These are phyloP conservation scores for Onychorhynchus coronatus DNA, from an alignment of 2,113 vertebrate genomes.

Conservation along the genomic window DNA sequence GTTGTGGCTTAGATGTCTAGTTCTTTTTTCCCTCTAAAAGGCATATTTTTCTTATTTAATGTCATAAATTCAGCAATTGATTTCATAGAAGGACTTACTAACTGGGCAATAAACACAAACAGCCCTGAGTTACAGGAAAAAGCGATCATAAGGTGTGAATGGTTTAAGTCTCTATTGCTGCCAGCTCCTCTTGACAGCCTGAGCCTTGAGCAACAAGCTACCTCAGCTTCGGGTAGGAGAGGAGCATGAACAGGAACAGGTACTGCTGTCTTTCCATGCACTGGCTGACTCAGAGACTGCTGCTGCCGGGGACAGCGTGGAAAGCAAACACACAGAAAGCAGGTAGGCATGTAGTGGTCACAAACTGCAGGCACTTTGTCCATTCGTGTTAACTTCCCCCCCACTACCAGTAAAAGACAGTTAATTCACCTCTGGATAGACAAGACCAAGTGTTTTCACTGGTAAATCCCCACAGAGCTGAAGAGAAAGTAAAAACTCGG, in stretches of 20 bases:
- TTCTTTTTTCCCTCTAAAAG: not conserved
- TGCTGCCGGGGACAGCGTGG: not conserved
- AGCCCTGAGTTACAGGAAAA: not conserved
- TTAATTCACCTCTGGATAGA: not conserved
- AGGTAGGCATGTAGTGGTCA: not conserved
- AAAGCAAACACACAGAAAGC: not conserved
- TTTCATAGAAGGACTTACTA: not conserved
- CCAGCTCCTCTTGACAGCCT: not conserved
- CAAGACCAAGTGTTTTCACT: not conserved
- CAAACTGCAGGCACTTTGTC: not conserved
- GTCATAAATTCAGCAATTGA: not conserved
- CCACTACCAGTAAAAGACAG: not conserved
- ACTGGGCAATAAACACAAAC: not conserved
- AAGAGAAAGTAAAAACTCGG: not conserved
- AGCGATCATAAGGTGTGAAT: not conserved
- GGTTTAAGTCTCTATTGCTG: not conserved
- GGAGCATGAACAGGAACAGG: not conserved
- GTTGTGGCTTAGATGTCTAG: not conserved
- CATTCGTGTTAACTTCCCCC: not conserved
- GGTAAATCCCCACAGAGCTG: not conserved
- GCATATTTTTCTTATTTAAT: not conserved
- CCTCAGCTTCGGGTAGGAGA: not conserved
- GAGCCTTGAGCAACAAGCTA: not conserved
- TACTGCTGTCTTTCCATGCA: accelerated
- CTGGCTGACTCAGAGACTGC: not conserved